Base-by-base conservation (phyloP, 1,140 invertebrate genomes). In the Leptinotarsa undecemlineata region DNA sequence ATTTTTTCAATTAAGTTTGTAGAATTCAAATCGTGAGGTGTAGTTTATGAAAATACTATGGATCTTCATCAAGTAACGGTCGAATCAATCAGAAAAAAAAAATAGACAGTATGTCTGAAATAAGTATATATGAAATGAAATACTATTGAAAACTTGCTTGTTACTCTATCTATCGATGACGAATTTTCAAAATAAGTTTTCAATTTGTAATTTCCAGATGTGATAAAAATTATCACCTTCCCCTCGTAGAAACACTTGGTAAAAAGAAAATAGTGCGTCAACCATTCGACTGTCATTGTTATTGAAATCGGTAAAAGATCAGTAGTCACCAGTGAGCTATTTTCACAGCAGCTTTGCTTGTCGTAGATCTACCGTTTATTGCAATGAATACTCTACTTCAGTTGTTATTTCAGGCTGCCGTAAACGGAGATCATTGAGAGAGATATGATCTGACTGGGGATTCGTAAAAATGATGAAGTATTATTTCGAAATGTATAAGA, bases 341-440 rank as follows among this genome's bases (percentile, higher is more conserved):
- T 68, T 68, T 68, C 23, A 20, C 33, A 19, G 67, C 42, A 68
- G 20, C 67, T 68, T 42, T 17, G 67, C 26, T 64, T 42, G 67
- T 42, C 42, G 67, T 47, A 68, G 67, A 68, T 19, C 42, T 68
- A 23, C 64, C 8, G 33, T 42, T 42, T 21, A 33, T 48, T 17
- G 67, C 42, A 33, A 17, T 5, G 20, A n/a, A 19, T 42, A 33
- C 63, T 64, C 42, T 17, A 68, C 33, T 48, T 48, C 23, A 33
- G 17, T 68, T 68, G 67, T 68, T 68, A 68, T 68, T 68, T 68
- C 67, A 68, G 67, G 67, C 42, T 23, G 26, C 67, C 42, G 67
- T 47, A n/a, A 68, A 33, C 42, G 33, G 33, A 68, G 67, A 68
- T 68, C 42, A 48, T 68, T 68, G 14, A 33, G 20, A 33, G 33